Percentiles rank a stretch among this genome's conserved stretches.
Conservation (phyloP, 2,888 invertebrate genomes). For the Oxystoma pomonae region DNA sequence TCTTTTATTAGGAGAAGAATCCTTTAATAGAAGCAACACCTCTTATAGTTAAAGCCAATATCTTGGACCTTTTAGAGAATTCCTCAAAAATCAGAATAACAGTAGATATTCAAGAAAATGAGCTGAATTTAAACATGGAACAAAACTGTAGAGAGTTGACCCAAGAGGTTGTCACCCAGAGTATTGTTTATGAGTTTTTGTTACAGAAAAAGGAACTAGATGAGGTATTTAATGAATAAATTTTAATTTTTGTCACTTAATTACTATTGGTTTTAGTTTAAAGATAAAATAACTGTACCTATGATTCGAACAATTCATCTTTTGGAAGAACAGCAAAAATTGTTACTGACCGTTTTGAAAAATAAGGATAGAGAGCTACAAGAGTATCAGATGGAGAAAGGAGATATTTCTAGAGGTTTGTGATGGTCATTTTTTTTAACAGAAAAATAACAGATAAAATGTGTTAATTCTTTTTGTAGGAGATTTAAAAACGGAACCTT, state of each 20-base stretch:
- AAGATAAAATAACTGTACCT: conserved; percentile 40
- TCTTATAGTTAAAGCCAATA: conserved; percentile 23
- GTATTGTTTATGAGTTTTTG: conserved; percentile 31
- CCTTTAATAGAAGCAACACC: conserved; percentile 35
- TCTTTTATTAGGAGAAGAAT: conserved; percentile 35
- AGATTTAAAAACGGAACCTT: conserved; percentile 40
- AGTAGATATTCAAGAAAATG: neutral
- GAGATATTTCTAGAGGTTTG: conserved; percentile 50
- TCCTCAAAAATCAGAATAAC: conserved; percentile 3
- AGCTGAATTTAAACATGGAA: conserved; percentile 6
- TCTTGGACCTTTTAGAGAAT: conserved; percentile 8
- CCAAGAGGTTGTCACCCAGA: neutral
- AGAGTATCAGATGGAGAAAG: conserved; percentile 52
- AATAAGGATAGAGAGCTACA: conserved; percentile 56
- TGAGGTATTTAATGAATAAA: conserved; percentile 21
- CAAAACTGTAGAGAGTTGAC: conserved; percentile 7
- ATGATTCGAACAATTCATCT: conserved; percentile 48
- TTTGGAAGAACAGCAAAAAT: conserved; percentile 48
- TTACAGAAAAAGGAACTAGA: conserved; percentile 22
- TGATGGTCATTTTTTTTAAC: too few relatives aligned
- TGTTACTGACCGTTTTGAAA: conserved; percentile 46
- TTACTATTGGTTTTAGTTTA: conserved; percentile 22
- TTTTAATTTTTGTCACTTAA: conserved; percentile 18
- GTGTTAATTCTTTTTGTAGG: conserved; percentile 33
- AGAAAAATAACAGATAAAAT: conserved; percentile 1